Percentiles rank a stretch among this genome's conserved stretches.
These are phyloP conservation scores for Coelogynopora nodosa DNA, from an alignment of 2,888 invertebrate genomes.

Conservation along the genomic window DNA sequence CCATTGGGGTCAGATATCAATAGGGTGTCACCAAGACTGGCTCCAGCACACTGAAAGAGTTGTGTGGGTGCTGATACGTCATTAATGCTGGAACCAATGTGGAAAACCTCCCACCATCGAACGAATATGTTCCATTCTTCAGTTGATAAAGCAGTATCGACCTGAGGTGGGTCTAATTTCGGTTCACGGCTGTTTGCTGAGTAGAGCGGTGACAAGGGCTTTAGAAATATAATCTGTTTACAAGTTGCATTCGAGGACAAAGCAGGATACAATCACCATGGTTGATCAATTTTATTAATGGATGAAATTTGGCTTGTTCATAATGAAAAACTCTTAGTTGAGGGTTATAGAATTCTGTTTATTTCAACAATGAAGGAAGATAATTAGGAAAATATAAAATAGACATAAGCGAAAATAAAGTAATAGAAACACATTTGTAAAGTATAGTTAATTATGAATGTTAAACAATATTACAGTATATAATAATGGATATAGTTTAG, in stretches of 20 bases:
- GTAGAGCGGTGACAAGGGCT: neutral
- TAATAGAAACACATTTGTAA: too few relatives aligned
- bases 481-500: too few relatives aligned
- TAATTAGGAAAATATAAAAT: too few relatives aligned
- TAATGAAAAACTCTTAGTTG: too few relatives aligned
- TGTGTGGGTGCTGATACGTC: neutral
- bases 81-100: neutral
- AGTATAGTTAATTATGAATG: too few relatives aligned
- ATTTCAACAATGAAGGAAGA: too few relatives aligned
- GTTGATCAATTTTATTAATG: too few relatives aligned
- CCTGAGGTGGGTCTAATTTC: neutral
- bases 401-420: too few relatives aligned
- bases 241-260: neutral
- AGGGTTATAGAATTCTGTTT: too few relatives aligned
- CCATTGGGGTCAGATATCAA: too few relatives aligned
- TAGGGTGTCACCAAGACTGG: neutral
- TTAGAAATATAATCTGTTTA: neutral
- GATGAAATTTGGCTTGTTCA: too few relatives aligned
- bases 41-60: neutral
- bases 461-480: too few relatives aligned
- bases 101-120: neutral
- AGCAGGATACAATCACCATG: neutral
- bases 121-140: slow-evolving; percentile 11
- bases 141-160: neutral
- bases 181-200: neutral